Evolutionary conservation across 2,888 invertebrate species (phyloP).

Genomic region (Andrena praecox): DNA sequence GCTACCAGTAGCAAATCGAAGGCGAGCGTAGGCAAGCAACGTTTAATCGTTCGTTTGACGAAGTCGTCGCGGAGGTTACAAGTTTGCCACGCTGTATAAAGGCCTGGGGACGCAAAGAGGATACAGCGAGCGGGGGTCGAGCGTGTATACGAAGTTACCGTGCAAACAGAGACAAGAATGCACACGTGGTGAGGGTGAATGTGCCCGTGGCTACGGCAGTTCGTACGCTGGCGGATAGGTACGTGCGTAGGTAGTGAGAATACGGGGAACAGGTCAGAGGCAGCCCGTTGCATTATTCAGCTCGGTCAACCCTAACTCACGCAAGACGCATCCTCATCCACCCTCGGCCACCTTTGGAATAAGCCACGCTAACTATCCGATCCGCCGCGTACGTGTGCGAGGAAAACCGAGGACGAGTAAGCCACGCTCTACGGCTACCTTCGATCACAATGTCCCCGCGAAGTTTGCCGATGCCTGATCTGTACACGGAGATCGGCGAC

Average conservation of each 20-base stretch:
- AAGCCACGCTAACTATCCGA: slow-evolving; percentile 58
- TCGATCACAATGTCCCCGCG: slow-evolving; percentile 34
- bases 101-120: slow-evolving; percentile 39
- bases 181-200: slow-evolving; percentile 61
- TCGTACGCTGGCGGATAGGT: slow-evolving; percentile 48
- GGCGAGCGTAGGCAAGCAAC: slow-evolving; percentile 1
- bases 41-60: slow-evolving; percentile 54
- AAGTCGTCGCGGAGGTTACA: slow-evolving; percentile 53
- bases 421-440: slow-evolving; percentile 35
- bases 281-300: slow-evolving; percentile 81
- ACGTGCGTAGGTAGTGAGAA: slow-evolving; percentile 68
- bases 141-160: slow-evolving; percentile 77
- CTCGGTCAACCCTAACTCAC: slow-evolving; percentile 80
- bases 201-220: slow-evolving; percentile 53
- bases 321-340: slow-evolving; percentile 78
- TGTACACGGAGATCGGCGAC: slow-evolving; percentile 69
- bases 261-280: slow-evolving; percentile 75
- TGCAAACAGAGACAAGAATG: slow-evolving; percentile 79
- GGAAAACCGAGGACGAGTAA: slow-evolving; percentile 35
- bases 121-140: slow-evolving; percentile 59
- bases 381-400: slow-evolving; percentile 34
- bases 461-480: slow-evolving; percentile 69
- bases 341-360: slow-evolving; percentile 68
- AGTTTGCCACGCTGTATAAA: slow-evolving; percentile 27
- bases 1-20: background rate